Evolutionary conservation across 2,113 vertebrate species (phyloP).

Genomic region (Eupsittula cactorum): DNA sequence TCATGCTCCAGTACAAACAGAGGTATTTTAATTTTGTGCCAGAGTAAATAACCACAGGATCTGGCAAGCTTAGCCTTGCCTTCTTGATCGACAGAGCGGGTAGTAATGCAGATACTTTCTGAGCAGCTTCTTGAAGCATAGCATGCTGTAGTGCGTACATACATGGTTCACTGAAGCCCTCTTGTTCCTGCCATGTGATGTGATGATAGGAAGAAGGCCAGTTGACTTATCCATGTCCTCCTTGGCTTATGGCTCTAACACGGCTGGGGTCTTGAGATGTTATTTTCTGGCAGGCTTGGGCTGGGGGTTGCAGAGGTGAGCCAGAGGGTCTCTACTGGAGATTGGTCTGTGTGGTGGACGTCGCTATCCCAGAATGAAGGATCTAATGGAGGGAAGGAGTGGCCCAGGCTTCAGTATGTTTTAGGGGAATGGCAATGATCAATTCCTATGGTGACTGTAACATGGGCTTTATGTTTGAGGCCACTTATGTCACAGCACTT

Average conservation of each 20-base stretch:
- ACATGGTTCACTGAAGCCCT: background rate
- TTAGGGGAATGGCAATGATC: no score
- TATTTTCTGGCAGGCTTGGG: background rate
- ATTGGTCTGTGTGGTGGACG: background rate
- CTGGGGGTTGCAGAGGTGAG: background rate
- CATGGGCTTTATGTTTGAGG: background rate
- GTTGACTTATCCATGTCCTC: background rate
- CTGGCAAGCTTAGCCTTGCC: background rate
- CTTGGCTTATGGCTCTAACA: background rate
- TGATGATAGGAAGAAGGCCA: background rate
- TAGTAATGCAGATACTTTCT: background rate
- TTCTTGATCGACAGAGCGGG: background rate
- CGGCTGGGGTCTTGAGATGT: background rate
- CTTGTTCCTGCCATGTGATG: background rate
- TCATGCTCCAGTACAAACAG: background rate
- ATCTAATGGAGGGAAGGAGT: fast-evolving
- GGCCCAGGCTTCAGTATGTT: background rate
- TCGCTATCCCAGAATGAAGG: background rate
- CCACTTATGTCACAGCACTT: background rate
- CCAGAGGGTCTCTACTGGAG: fast-evolving
- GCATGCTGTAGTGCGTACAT: fast-evolving
- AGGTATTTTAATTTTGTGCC: background rate
- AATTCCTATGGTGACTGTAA: background rate
- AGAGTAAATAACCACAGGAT: conserved; percentile 9
- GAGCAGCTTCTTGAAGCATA: background rate